Conservation (phyloP, 1,140 invertebrate genomes). For the Drosophila quadrilineata region DNA sequence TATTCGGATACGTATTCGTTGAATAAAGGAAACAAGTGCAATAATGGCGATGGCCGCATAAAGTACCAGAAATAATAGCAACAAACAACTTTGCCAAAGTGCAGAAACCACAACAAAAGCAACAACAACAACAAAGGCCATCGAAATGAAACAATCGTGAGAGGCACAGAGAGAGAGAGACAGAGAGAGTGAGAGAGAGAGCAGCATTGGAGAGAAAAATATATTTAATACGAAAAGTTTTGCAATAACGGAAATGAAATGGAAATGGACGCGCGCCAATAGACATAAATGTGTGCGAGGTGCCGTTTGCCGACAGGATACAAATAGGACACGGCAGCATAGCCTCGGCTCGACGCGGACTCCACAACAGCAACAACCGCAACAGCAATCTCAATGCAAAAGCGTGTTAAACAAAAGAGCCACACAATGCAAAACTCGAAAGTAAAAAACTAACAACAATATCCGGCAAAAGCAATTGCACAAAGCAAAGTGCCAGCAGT, state of each 20-base stretch:
- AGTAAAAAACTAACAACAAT: conserved; percentile 77
- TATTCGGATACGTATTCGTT: too few relatives aligned
- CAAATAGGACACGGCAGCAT: conserved; percentile 73
- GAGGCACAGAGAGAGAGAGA: too few relatives aligned
- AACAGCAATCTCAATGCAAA: conserved; percentile 55
- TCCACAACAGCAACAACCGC: conserved; percentile 24
- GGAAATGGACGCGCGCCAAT: conserved; percentile 79
- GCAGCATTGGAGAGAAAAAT: conserved; percentile 56
- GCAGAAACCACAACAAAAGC: conserved; percentile 53
- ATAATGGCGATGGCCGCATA: conserved; percentile 68
- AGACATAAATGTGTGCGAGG: conserved; percentile 71
- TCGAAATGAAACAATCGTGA: conserved; percentile 72
- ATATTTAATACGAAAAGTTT: conserved; percentile 80
- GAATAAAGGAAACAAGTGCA: conserved; percentile 77
- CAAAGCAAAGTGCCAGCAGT: conserved; percentile 58
- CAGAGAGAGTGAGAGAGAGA: too few relatives aligned
- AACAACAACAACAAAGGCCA: conserved; percentile 45
- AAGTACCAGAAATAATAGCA: conserved; percentile 73
- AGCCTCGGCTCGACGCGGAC: conserved; percentile 20
- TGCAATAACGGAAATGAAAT: conserved; percentile 79
- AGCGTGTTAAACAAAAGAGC: conserved; percentile 65
- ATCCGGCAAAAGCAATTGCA: conserved; percentile 77
- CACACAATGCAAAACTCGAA: conserved; percentile 64
- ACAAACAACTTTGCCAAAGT: conserved; percentile 73
- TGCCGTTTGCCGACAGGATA: conserved; percentile 62